Evolutionary conservation across 1,140 invertebrate species (phyloP).

Genomic region (Plodia interpunctella): DNA sequence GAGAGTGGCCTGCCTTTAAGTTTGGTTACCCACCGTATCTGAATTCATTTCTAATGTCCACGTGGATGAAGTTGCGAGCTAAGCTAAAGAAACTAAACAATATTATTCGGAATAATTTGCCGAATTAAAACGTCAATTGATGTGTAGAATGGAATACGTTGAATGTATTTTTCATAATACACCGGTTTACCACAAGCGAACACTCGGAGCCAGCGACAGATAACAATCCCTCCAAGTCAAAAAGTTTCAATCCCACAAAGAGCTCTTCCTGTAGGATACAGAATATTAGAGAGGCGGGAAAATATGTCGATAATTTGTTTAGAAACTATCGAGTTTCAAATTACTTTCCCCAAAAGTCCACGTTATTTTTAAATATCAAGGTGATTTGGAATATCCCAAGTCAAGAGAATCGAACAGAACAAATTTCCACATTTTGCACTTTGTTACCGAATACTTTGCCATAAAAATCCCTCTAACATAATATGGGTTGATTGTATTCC

Average conservation of each 20-base stretch:
- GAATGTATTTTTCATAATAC: slow-evolving; percentile 12
- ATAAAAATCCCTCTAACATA: too few relatives aligned
- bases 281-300: slow-evolving; percentile 26
- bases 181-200: slow-evolving; percentile 26
- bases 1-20: too few relatives aligned
- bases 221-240: slow-evolving; percentile 70
- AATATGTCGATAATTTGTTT: slow-evolving; percentile 11
- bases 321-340: slow-evolving; percentile 25
- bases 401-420: too few relatives aligned
- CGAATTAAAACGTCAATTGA: neutral
- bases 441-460: too few relatives aligned
- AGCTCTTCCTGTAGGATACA: slow-evolving; percentile 47
- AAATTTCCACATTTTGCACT: too few relatives aligned
- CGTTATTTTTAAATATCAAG: neutral
- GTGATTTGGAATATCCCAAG: too few relatives aligned
- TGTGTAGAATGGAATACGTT: neutral
- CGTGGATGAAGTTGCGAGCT: too few relatives aligned
- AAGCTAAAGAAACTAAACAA: too few relatives aligned
- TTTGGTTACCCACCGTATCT: too few relatives aligned
- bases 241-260: slow-evolving; percentile 75
- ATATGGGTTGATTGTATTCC: too few relatives aligned
- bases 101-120: neutral
- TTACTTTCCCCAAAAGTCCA: too few relatives aligned
- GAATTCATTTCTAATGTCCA: too few relatives aligned
- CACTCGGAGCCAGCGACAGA: slow-evolving; percentile 55